phyloP scores from a whole-genome alignment of 2,797 vertebrate species.

The Pagetopsis macropterus region DNA sequence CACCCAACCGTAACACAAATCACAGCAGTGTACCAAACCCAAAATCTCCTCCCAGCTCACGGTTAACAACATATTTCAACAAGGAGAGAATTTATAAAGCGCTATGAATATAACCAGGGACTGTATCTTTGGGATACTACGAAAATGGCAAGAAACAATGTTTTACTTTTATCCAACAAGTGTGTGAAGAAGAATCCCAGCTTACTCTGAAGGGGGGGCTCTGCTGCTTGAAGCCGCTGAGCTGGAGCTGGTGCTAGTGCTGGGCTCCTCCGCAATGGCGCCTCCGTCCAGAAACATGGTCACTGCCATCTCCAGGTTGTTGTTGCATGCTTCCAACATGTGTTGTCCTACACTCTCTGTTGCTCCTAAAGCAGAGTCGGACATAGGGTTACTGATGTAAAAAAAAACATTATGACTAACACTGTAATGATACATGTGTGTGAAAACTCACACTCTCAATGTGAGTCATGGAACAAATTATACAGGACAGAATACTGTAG shows the following conservation, averaged over 20 bases:
- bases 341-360: conserved; percentile 96
- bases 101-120: conserved; percentile 1
- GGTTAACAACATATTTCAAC: background rate
- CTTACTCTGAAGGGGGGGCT: conserved; percentile 84
- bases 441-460: background rate
- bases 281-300: conserved; percentile 99
- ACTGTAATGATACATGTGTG: background rate
- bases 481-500: background rate
- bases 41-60: background rate
- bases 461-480: background rate
- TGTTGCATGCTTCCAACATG: conserved; percentile 98
- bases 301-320: conserved; percentile 99
- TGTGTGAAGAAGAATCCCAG: conserved; percentile 11
- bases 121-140: background rate
- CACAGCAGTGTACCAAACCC: background rate
- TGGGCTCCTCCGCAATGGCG: conserved; percentile 95
- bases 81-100: background rate
- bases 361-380: conserved; percentile 84
- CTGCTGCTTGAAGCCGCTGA: conserved; percentile 89
- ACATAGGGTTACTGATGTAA: background rate
- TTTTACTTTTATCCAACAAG: background rate
- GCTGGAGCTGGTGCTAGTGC: conserved; percentile 97
- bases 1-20: background rate
- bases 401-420: background rate
- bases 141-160: background rate